Conservation (phyloP, 64 coral and sea anemone genomes). For the Actinia tenebrosa region DNA sequence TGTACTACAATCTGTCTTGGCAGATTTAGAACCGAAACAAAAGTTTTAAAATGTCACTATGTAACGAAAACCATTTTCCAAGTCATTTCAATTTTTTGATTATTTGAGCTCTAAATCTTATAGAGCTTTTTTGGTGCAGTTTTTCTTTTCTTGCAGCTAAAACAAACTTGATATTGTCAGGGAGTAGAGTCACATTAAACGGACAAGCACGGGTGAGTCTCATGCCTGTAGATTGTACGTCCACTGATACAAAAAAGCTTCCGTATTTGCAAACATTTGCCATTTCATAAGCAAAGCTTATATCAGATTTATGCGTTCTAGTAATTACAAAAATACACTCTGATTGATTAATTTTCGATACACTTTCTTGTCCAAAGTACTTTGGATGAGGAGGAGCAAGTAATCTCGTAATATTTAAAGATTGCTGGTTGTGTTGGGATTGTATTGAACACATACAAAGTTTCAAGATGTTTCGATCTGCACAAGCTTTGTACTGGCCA, state of each 20-base stretch:
- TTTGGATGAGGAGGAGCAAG: background rate
- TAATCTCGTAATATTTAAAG: background rate
- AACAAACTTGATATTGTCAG: background rate
- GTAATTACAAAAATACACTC: background rate
- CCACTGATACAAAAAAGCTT: background rate
- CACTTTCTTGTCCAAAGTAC: constrained; percentile 14
- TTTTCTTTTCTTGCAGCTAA: background rate
- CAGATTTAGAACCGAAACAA: too few species aligned
- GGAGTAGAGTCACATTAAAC: background rate
- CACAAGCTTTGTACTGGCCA: constrained; percentile 46
- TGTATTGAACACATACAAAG: constrained; percentile 46
- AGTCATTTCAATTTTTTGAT: background rate
- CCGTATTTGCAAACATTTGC: background rate
- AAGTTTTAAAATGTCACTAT: too few species aligned
- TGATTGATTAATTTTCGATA: background rate
- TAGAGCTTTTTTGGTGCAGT: background rate
- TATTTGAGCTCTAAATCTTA: background rate
- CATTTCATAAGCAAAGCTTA: background rate
- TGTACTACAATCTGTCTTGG: too few species aligned
- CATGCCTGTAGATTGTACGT: background rate
- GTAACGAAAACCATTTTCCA: background rate
- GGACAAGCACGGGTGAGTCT: background rate
- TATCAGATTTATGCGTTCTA: background rate
- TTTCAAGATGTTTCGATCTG: constrained; percentile 41
- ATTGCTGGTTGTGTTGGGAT: background rate